phyloP scores from a whole-genome alignment of 2,797 vertebrate genomes.

The Otus scops region DNA sequence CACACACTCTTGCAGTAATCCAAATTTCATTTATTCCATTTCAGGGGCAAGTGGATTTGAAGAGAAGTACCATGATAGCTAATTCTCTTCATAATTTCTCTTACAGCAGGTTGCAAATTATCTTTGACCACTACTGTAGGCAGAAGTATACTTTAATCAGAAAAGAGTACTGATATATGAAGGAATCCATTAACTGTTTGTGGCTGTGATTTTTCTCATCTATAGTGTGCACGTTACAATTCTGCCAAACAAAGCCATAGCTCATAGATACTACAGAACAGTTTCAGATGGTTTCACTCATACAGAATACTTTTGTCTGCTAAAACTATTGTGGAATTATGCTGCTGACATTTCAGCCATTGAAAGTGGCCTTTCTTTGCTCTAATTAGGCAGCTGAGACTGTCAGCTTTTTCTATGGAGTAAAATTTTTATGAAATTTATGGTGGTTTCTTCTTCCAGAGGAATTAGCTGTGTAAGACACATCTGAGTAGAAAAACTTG shows the following conservation, averaged over 20 bases:
- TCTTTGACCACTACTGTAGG: neutral
- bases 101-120: neutral
- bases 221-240: neutral
- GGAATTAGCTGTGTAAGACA: neutral
- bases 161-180: neutral
- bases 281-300: neutral
- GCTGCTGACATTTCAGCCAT: slow-evolving; percentile 38
- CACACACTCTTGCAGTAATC: slow-evolving; percentile 19
- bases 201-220: neutral
- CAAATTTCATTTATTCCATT: slow-evolving; percentile 28
- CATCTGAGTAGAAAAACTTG: neutral
- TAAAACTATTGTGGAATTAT: slow-evolving; percentile 26
- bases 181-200: neutral
- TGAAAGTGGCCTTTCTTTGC: slow-evolving; percentile 23
- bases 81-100: neutral
- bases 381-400: slow-evolving; percentile 40
- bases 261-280: neutral
- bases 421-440: slow-evolving; percentile 1
- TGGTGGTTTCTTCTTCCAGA: neutral
- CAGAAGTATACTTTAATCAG: neutral
- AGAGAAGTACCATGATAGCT: neutral
- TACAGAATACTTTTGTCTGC: slow-evolving; percentile 3
- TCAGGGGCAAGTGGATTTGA: neutral
- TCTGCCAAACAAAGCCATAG: neutral
- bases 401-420: neutral